Conservation (phyloP, 1,140 invertebrate species). For the Drosophila dunni region DNA sequence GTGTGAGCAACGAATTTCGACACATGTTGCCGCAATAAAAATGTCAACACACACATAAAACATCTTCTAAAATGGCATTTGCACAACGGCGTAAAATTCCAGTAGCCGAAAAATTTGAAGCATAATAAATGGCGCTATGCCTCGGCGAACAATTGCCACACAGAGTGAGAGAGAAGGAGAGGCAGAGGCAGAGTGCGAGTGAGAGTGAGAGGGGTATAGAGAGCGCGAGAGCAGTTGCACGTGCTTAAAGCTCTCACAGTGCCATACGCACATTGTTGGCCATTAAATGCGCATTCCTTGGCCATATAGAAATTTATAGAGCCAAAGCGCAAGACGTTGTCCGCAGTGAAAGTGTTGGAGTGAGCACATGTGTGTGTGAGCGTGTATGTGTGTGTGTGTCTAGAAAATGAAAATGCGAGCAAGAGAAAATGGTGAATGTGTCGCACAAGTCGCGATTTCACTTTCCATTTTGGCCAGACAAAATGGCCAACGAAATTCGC, state of each 20-base stretch:
- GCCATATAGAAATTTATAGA: conserved; percentile 80
- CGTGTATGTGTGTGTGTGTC: conserved; percentile 5
- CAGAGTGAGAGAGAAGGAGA: neutral
- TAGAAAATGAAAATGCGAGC: conserved; percentile 23
- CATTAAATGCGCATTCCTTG: conserved; percentile 82
- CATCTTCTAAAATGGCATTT: conserved; percentile 83
- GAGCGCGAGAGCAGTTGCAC: conserved; percentile 31
- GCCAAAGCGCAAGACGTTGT: conserved; percentile 65
- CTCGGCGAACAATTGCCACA: conserved; percentile 44
- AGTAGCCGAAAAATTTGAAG: conserved; percentile 75
- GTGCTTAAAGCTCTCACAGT: conserved; percentile 58
- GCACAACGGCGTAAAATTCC: conserved; percentile 60
- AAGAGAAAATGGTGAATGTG: conserved; percentile 60
- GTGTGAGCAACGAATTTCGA: conserved; percentile 56
- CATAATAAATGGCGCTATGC: conserved; percentile 75
- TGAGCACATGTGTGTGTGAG: neutral
- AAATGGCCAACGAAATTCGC: conserved; percentile 45
- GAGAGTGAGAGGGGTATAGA: neutral
- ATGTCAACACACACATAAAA: conserved; percentile 82
- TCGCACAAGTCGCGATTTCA: conserved; percentile 59
- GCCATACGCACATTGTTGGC: conserved; percentile 70
- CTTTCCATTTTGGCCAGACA: conserved; percentile 38
- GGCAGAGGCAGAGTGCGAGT: neutral
- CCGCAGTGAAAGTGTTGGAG: conserved; percentile 60
- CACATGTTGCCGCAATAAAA: conserved; percentile 82